These are phyloP conservation scores for Deroptyus accipitrinus DNA, from an alignment of 2,113 vertebrate genomes.

Conservation along the genomic window DNA sequence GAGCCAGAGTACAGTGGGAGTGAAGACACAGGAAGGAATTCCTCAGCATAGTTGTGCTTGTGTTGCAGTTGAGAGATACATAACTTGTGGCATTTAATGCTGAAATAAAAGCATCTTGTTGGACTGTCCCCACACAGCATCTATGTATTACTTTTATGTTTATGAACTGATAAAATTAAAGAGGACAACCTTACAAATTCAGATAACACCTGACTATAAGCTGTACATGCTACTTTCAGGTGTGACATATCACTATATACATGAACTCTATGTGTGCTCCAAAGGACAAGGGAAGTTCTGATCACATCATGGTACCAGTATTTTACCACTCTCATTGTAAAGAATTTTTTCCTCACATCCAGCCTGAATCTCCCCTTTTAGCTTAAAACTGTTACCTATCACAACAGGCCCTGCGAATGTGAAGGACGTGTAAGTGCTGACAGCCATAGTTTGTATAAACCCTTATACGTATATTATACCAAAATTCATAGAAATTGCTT, in stretches of 20 bases:
- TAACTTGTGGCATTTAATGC: background rate
- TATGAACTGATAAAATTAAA: background rate
- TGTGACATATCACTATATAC: background rate
- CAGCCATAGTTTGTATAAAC: background rate
- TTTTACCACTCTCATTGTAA: background rate
- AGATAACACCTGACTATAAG: background rate
- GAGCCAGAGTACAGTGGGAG: background rate
- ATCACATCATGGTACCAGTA: accelerated
- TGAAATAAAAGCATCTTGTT: background rate
- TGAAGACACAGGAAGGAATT: background rate
- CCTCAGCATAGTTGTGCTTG: background rate
- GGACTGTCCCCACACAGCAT: background rate
- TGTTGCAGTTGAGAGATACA: background rate
- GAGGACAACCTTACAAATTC: background rate
- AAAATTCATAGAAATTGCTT: background rate
- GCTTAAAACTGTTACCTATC: background rate
- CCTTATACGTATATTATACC: background rate
- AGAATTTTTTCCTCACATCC: background rate
- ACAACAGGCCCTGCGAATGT: background rate
- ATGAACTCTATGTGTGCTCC: background rate
- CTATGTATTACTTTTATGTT: background rate
- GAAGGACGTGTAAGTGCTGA: background rate
- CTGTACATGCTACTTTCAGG: background rate
- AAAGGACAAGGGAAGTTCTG: background rate
- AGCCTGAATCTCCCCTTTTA: background rate